Evolutionary conservation across 2,888 invertebrate genomes (phyloP).

Genomic region (Scaptodrosophila latifasciaeformis): DNA sequence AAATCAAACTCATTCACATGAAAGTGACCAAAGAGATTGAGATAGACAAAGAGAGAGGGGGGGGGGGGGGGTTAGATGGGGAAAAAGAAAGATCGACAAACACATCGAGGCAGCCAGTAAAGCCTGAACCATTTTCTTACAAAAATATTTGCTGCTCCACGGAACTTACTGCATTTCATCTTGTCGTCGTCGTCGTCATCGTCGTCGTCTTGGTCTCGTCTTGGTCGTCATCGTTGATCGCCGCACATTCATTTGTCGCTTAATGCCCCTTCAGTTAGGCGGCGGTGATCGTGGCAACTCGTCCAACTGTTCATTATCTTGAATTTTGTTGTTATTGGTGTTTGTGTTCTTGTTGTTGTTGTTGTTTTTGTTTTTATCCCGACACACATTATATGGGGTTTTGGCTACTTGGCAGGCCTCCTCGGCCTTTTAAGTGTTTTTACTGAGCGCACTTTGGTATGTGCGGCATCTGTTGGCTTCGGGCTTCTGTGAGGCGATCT

Average conservation of each 20-base stretch:
- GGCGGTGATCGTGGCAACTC: conserved; percentile 14
- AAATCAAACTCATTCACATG: conserved; percentile 31
- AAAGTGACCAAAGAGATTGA: too few relatives aligned
- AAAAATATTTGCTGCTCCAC: conserved; percentile 67
- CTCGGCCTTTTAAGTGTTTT: conserved; percentile 48
- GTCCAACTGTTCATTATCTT: neutral
- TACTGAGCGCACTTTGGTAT: conserved; percentile 50
- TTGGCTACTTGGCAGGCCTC: conserved; percentile 2
- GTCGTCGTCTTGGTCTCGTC: conserved; percentile 19
- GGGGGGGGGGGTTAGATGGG: too few relatives aligned
- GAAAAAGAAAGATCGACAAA: too few relatives aligned
- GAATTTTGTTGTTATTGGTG: too few relatives aligned
- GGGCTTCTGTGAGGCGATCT: conserved; percentile 61
- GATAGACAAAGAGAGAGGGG: too few relatives aligned
- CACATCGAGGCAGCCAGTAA: neutral
- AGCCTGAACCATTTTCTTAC: conserved; percentile 41
- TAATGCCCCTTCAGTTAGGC: conserved; percentile 63
- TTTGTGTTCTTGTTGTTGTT: conserved; percentile 6
- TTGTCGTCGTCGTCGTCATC: conserved; percentile 48
- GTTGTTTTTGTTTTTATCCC: conserved; percentile 17
- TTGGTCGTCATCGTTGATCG: conserved; percentile 47
- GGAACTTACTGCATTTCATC: conserved; percentile 65
- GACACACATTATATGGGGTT: conserved; percentile 4
- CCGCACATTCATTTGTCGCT: conserved; percentile 66
- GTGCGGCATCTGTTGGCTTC: conserved; percentile 58